A percentile compares a stretch with the other conserved stretches of the same genome.
Conservation (phyloP, 2,113 vertebrate species). For the Benitochromis conjunctus region DNA sequence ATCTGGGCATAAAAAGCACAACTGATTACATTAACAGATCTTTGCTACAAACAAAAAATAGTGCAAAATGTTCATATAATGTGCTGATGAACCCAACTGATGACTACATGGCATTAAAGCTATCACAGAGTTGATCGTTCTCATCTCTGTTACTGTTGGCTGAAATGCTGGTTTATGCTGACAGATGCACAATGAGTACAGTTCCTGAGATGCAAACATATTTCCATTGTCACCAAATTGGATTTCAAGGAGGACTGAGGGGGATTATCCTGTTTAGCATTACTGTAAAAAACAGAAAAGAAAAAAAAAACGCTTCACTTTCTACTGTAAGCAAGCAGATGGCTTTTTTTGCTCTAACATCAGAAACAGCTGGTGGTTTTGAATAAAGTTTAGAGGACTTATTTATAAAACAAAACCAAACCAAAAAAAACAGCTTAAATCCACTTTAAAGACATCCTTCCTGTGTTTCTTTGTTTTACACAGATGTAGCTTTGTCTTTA, state of each 20-base stretch:
- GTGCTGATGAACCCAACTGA: background rate
- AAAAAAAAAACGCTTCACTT: background rate
- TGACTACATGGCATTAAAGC: background rate
- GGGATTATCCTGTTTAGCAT: conserved; percentile 15
- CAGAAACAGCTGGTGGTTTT: background rate
- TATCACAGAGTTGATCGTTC: background rate
- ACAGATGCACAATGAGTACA: background rate
- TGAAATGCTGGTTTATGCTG: background rate
- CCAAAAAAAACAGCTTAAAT: background rate
- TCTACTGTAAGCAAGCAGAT: background rate
- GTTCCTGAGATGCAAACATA: background rate
- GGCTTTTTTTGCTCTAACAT: background rate
- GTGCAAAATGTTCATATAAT: background rate
- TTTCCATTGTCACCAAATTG: background rate
- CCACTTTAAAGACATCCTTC: background rate
- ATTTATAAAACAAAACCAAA: background rate
- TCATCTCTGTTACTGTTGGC: background rate
- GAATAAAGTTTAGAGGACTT: background rate
- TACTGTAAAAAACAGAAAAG: background rate
- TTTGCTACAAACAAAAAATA: background rate
- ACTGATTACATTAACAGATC: background rate
- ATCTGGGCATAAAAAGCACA: background rate
- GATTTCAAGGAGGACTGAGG: background rate
- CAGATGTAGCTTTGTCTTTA: background rate
- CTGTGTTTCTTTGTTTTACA: background rate